Conservation (phyloP, 2,113 vertebrate species). For the Gulo gulo region DNA sequence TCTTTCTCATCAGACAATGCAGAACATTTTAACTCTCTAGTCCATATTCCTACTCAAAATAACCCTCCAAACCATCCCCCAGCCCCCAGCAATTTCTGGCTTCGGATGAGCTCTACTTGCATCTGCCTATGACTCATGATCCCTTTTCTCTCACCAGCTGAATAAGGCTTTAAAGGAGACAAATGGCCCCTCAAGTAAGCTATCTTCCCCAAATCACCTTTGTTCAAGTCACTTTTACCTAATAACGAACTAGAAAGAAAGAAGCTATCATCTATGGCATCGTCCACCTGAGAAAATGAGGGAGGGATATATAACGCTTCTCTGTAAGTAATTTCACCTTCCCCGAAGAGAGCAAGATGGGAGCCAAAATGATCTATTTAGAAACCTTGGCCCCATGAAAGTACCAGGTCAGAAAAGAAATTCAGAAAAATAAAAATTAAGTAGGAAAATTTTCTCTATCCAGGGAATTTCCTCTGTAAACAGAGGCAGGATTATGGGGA, state of each 20-base stretch:
- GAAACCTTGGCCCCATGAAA: background rate
- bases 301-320: background rate
- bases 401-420: background rate
- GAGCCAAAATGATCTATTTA: background rate
- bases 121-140: background rate
- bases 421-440: background rate
- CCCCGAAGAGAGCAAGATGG: background rate
- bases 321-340: background rate
- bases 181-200: background rate
- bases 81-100: background rate
- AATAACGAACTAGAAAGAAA: background rate
- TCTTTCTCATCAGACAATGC: background rate
- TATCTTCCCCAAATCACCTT: background rate
- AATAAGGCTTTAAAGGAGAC: background rate
- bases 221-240: background rate
- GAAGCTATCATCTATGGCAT: background rate
- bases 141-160: background rate
- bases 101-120: background rate
- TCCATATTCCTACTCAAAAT: background rate
- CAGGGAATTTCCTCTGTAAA: background rate
- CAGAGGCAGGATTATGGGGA: background rate
- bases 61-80: background rate
- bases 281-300: background rate
- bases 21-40: background rate
- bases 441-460: background rate